Evolutionary conservation across 2,113 vertebrate species (phyloP), one percentile per base, ranked within the genome.

Genomic region (Choloepus hoffmanni): DNA sequence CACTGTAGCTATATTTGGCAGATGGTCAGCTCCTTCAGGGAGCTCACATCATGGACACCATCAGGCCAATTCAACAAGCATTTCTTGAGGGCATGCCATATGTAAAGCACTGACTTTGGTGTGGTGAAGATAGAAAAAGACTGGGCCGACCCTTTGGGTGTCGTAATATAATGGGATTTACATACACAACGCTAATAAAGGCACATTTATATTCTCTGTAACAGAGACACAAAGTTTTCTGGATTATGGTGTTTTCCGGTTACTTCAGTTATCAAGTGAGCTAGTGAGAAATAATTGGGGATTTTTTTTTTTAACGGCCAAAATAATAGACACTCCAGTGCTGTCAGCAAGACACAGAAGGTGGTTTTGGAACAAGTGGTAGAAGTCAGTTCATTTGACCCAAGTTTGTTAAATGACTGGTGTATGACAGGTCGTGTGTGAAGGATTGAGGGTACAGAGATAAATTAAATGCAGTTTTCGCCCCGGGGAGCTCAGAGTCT

Each of bases 1-100:
- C 72, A 91, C 74, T 89, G 45, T 76, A 92, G 92, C 36, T 97
- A 5, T 92, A 91, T 90, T 93, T 97, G 96, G 94, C 97, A 94
- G 85, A 94, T 95, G 94, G 90, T 92, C 96, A 90, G 11, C 85
- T 96, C 97, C 91, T 96, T 78, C 18, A 50, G 89, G 89, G 90
- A 93, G 48, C 28, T 77, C 3, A 33, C 65, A 91, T 89, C 63
- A 70, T 16, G 36, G 90, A 70, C 92, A 84, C 81, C 78, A 84
- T 86, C 92, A 89, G 88, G 82, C 86, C 89, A 92, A n/a, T 95
- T 89, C 90, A 92, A 88, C 73, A 94, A 76, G 88, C 73, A 7
- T 90, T 94, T 96, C 89, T 98, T 9, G 0, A 93, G 94, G 63
- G 43, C 83, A 78, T 84, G 40, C 85, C 86, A 50, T 91, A 84